These are phyloP conservation scores for Montipora foliosa DNA, from an alignment of 64 coral and sea anemone genomes.

Conservation along the genomic window DNA sequence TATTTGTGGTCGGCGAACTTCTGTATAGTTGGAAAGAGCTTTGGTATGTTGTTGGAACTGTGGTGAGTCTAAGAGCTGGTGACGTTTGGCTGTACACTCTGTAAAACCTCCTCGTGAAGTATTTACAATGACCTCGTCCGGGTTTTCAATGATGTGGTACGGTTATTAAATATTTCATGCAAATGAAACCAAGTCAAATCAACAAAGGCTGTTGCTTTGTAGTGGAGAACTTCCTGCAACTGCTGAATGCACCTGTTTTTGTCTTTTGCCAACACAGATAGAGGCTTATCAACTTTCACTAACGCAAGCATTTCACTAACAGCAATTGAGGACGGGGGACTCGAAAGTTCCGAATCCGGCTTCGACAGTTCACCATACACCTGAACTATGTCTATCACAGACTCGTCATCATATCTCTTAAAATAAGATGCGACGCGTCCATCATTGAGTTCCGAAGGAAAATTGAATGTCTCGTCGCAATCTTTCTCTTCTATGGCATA, in stretches of 20 bases:
- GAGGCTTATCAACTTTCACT: not conserved
- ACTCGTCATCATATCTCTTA: not conserved
- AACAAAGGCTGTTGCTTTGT: not conserved
- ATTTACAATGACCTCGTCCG: not conserved
- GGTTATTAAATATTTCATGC: not conserved
- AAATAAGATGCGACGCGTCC: not conserved
- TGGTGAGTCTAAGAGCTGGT: not conserved
- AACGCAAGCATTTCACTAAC: not conserved
- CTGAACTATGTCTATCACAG: not conserved
- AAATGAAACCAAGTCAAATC: not conserved
- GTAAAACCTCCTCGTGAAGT: not conserved
- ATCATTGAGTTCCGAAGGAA: not conserved
- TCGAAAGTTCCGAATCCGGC: not conserved
- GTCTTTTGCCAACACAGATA: not conserved
- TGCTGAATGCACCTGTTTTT: not conserved
- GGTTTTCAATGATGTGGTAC: slow-evolving; percentile 2
- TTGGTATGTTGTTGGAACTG: not conserved
- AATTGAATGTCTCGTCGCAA: not conserved
- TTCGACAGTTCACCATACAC: not conserved
- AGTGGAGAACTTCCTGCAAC: not conserved
- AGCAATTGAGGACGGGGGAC: not conserved
- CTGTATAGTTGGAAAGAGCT: not conserved
- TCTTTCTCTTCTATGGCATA: not conserved
- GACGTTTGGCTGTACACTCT: not conserved
- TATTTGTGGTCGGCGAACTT: not conserved